Percentiles rank a stretch among this genome's conserved stretches.
These are phyloP conservation scores for Drosophila mojavensis DNA, from an alignment of 1,140 invertebrate genomes.

Conservation along the genomic window DNA sequence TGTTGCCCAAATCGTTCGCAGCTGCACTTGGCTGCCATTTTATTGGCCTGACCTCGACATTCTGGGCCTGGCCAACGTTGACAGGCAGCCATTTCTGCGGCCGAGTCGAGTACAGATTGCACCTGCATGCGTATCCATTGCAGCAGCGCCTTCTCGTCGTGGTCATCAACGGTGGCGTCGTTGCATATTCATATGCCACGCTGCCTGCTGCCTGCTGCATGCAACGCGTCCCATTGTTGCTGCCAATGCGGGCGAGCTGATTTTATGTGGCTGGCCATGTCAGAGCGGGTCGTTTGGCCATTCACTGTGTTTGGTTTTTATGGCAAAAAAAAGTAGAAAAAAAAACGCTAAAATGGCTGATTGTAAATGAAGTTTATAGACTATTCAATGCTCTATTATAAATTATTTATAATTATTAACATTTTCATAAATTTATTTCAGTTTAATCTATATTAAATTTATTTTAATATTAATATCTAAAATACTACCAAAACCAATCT, in stretches of 20 bases:
- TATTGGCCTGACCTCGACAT: slow-evolving; percentile 54
- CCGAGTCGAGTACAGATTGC: slow-evolving; percentile 68
- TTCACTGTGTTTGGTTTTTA: slow-evolving; percentile 75
- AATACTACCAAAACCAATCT: no score
- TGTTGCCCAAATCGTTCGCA: slow-evolving; percentile 61
- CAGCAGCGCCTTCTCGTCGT: slow-evolving; percentile 34
- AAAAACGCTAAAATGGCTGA: slow-evolving; percentile 34
- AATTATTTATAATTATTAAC: no score
- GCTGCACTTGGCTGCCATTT: slow-evolving; percentile 69
- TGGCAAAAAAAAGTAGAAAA: no score
- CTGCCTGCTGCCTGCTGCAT: slow-evolving; percentile 13
- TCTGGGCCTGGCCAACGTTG: slow-evolving; percentile 31
- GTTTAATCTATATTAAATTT: no score
- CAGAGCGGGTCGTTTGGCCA: slow-evolving; percentile 63
- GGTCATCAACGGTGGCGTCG: slow-evolving; percentile 56
- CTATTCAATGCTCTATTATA: slow-evolving; percentile 33
- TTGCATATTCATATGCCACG: slow-evolving; percentile 65
- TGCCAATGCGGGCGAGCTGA: slow-evolving; percentile 52
- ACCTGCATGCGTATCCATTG: slow-evolving; percentile 63
- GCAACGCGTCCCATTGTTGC: slow-evolving; percentile 19
- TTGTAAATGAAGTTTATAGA: not conserved
- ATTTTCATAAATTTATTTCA: no score
- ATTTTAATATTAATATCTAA: no score
- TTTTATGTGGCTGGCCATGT: slow-evolving; percentile 74
- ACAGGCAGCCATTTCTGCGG: slow-evolving; percentile 23